Base-by-base conservation (phyloP, 2,113 vertebrate genomes). In the Anarrhichthys ocellatus region DNA sequence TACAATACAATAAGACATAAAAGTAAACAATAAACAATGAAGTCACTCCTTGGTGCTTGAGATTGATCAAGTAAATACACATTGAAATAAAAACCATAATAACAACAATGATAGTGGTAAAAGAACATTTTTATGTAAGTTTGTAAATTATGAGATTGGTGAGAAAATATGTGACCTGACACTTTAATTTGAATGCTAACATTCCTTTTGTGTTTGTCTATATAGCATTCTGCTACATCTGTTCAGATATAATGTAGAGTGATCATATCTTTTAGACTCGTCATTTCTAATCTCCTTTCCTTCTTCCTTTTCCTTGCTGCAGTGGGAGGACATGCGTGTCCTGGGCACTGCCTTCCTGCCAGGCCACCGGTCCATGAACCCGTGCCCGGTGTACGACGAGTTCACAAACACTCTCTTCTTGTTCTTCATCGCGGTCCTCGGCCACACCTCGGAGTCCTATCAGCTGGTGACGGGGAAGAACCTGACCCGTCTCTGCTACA, bases 341-440 rank as follows among this genome's bases (percentile, higher is more conserved):
- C 90, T 99, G 81, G 94, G 93, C 56, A 95, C 95, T 0, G 98
- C 98, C 0, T 87, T 75, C 0, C 94, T 99, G 90, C 92, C 93
- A 15, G 96, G 96, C 48, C 96, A 98, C 82, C 95, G 98, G 1
- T 99, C 98, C 0, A 99, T 99, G 98, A 99, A 99, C 89, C 98
- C 98, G 6, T 99, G 97, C 70, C 98, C 98, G 0, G 95, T 99
- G 83, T 98, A 96, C 0, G 97, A 99, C 0, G 94, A 96, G 40
- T 94, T 95, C 76, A 93, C 90, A 0, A 79, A 90, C 9, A 79
- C 85, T 0, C 42, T 99, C 18, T 97, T 97, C 92, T 94, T 99
- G 17, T 98, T 99, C 94, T 99, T 98, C 94, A 97, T 98, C 77
- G 97, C 97, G 1, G 96, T 99, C 11, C 80, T 90, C 63, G 97